A percentile compares a stretch with the other conserved stretches of the same genome.
phyloP scores from a whole-genome alignment of 2,888 invertebrate genomes.

The Theretra japonica region DNA sequence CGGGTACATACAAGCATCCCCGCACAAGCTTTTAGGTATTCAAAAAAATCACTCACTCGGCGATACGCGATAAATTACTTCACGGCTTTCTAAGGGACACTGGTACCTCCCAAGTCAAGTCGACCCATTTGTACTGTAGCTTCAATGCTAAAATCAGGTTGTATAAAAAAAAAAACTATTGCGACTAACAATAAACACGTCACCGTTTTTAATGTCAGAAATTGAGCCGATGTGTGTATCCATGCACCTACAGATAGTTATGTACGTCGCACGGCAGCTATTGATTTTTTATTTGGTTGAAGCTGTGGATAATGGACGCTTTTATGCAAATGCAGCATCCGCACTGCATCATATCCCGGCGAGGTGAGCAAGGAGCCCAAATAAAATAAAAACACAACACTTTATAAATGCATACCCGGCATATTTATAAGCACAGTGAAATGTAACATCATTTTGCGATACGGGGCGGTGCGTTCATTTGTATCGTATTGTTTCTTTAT shows the following conservation, averaged over 20 bases:
- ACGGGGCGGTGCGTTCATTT: neutral
- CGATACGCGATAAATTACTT: too few relatives aligned
- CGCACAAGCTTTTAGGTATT: too few relatives aligned
- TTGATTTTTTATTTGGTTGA: constrained; percentile 80
- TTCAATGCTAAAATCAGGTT: too few relatives aligned
- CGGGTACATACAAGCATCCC: too few relatives aligned
- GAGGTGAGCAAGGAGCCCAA: constrained; percentile 52
- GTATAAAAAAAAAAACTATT: too few relatives aligned
- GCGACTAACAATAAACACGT: neutral
- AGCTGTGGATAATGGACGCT: constrained; percentile 78
- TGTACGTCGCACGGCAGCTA: constrained; percentile 53
- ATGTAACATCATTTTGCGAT: neutral
- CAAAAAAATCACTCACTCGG: too few relatives aligned
- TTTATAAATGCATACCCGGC: constrained; percentile 19
- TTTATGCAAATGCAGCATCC: constrained; percentile 81
- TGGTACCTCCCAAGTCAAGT: too few relatives aligned
- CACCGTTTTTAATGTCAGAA: constrained; percentile 33
- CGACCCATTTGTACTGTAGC: too few relatives aligned
- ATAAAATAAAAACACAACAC: constrained; percentile 44
- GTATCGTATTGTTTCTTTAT: too few relatives aligned
- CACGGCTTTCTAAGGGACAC: too few relatives aligned
- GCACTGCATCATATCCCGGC: constrained; percentile 74
- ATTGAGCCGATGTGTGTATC: constrained; percentile 27
- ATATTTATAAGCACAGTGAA: neutral
- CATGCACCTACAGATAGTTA: neutral